Conservation (phyloP, 2,888 invertebrate species). For the Limnephilus lunatus region DNA sequence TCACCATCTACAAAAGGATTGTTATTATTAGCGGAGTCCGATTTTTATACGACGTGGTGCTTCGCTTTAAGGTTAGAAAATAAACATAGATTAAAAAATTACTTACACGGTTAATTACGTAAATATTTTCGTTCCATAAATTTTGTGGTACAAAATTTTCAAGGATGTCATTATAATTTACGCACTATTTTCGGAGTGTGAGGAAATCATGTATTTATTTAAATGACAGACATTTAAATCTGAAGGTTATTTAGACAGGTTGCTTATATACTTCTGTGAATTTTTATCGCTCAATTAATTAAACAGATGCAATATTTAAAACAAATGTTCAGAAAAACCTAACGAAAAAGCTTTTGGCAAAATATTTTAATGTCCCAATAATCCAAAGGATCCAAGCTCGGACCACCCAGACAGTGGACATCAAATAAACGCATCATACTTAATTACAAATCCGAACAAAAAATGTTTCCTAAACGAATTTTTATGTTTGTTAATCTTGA, state of each 20-base stretch:
- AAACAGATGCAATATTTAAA: background rate
- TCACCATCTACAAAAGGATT: too few species aligned
- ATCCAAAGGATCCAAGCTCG: background rate
- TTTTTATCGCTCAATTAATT: background rate
- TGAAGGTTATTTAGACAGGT: background rate
- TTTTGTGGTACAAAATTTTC: background rate
- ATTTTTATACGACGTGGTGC: too few species aligned
- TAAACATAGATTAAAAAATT: too few species aligned
- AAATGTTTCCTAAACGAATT: background rate
- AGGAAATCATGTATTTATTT: background rate
- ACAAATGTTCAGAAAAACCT: background rate
- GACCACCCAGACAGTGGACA: slow-evolving; percentile 9
- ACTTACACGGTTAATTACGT: background rate
- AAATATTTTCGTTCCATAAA: background rate
- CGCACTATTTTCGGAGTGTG: background rate
- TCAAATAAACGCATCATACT: slow-evolving; percentile 3
- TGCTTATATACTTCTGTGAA: background rate
- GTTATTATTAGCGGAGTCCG: too few species aligned
- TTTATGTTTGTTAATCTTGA: background rate
- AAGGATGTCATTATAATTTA: background rate
- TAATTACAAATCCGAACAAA: background rate
- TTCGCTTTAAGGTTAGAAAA: too few species aligned
- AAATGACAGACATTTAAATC: background rate
- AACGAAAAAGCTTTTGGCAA: background rate
- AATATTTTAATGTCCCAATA: background rate